These are phyloP conservation scores for Buphagus erythrorhynchus DNA, from an alignment of 2,797 vertebrate genomes.

Conservation along the genomic window DNA sequence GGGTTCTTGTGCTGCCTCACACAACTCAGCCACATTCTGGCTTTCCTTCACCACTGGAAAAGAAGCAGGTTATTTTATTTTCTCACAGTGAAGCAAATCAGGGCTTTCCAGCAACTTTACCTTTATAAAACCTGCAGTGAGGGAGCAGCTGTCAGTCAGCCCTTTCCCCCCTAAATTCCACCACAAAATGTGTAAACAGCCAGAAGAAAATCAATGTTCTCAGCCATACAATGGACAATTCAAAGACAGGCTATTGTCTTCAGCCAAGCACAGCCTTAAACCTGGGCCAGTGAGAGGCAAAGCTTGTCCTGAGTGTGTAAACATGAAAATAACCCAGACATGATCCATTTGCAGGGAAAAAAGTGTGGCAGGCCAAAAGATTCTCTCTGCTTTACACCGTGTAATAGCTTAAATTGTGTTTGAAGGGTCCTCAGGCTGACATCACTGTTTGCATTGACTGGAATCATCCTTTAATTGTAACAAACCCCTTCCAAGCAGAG, in stretches of 20 bases:
- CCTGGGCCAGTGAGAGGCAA: not conserved
- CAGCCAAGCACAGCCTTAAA: not conserved
- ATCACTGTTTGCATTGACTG: slow-evolving; percentile 15
- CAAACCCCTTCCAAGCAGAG: not conserved
- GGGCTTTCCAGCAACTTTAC: not conserved
- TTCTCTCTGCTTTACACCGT: slow-evolving; percentile 32
- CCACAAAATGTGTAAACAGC: not conserved
- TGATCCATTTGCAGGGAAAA: not conserved
- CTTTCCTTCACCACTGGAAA: not conserved
- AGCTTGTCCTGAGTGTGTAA: not conserved
- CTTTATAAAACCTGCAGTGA: not conserved
- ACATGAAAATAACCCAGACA: slow-evolving; percentile 20
- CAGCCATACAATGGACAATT: not conserved
- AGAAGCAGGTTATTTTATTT: not conserved
- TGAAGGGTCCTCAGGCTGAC: slow-evolving; percentile 36
- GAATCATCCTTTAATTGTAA: slow-evolving; percentile 21
- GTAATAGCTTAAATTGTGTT: slow-evolving; percentile 1
- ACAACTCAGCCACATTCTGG: not conserved
- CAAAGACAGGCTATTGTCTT: not conserved
- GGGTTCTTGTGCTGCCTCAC: not conserved
- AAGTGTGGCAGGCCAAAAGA: slow-evolving; percentile 25
- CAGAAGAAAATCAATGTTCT: not conserved
- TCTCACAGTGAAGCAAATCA: not conserved
- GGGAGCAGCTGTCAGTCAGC: not conserved
- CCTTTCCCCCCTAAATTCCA: not conserved